Evolutionary conservation across 2,113 vertebrate genomes (phyloP).

Genomic region (Myocastor coypus): DNA sequence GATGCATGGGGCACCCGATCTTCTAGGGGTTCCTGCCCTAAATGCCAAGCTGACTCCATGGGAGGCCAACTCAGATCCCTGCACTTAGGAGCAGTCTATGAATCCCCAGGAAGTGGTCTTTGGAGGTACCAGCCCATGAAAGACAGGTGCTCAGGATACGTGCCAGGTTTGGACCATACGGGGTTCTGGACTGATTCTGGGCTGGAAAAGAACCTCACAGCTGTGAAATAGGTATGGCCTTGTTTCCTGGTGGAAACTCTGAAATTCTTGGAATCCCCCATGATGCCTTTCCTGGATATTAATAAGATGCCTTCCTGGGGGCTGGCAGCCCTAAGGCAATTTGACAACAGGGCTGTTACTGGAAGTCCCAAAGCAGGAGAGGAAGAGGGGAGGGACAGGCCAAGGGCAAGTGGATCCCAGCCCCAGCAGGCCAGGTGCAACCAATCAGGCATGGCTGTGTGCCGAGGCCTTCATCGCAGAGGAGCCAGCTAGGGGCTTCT

Average conservation of each 20-base stretch:
- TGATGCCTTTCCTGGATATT: not conserved
- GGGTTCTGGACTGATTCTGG: not conserved
- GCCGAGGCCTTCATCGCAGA: not conserved
- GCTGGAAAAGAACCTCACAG: not conserved
- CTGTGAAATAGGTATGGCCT: not conserved
- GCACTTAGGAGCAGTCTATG: not conserved
- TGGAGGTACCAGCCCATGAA: not conserved
- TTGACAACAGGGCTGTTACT: not conserved
- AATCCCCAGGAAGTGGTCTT: not conserved
- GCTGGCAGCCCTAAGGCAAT: not conserved
- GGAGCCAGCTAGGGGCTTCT: not conserved
- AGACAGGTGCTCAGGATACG: not conserved
- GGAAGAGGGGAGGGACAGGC: not conserved
- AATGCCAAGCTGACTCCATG: not conserved
- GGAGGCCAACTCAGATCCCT: not conserved
- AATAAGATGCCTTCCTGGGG: not conserved
- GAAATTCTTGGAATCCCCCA: not conserved
- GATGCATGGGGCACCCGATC: no score
- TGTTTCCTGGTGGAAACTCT: not conserved
- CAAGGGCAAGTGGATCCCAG: not conserved
- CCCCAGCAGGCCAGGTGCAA: not conserved
- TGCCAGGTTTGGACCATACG: fast-evolving
- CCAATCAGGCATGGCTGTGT: no score
- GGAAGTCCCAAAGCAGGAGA: not conserved
- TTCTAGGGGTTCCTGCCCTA: not conserved